These are phyloP conservation scores for Microchrysa polita DNA, from an alignment of 2,888 invertebrate species.

Conservation along the genomic window DNA sequence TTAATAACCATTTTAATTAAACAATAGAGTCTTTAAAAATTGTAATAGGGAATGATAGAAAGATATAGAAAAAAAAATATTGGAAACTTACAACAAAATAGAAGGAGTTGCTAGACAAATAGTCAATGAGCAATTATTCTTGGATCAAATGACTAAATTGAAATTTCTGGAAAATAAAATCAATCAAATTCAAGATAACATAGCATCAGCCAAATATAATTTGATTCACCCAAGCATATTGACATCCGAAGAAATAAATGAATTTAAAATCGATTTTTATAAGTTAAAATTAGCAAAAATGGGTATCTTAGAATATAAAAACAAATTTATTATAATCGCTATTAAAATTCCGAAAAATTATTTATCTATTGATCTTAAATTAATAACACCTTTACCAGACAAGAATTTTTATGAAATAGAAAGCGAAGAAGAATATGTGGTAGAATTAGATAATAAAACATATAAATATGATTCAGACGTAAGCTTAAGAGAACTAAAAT, in stretches of 20 bases:
- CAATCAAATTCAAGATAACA: slow-evolving; percentile 66
- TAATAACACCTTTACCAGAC: slow-evolving; percentile 23
- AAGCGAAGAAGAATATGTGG: slow-evolving; percentile 14
- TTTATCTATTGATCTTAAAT: slow-evolving; percentile 12
- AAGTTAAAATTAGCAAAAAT: slow-evolving; percentile 44
- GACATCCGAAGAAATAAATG: slow-evolving; percentile 46
- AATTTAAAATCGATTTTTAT: slow-evolving; percentile 46
- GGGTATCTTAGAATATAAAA: slow-evolving; percentile 39
- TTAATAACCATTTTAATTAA: slow-evolving; percentile 48
- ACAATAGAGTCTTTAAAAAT: slow-evolving; percentile 46
- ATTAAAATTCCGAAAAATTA: slow-evolving; percentile 37
- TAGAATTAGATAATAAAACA: slow-evolving; percentile 15
- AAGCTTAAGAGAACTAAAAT: slow-evolving; percentile 20
- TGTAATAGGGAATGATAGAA: slow-evolving; percentile 46
- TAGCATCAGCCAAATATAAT: slow-evolving; percentile 46
- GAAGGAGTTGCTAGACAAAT: not conserved
- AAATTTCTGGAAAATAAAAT: slow-evolving; percentile 42
- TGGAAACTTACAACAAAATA: slow-evolving; percentile 36
- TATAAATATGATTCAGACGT: not conserved
- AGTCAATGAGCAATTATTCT: not conserved
- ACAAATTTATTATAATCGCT: slow-evolving; percentile 16
- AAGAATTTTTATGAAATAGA: slow-evolving; percentile 9
- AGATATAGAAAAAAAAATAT: too few species aligned
- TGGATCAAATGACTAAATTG: slow-evolving; percentile 16
- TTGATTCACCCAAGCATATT: slow-evolving; percentile 48